A percentile compares a stretch with the other conserved stretches of the same genome.
Evolutionary conservation across 2,797 vertebrate genomes (phyloP).

Genomic region (Falco berigora): DNA sequence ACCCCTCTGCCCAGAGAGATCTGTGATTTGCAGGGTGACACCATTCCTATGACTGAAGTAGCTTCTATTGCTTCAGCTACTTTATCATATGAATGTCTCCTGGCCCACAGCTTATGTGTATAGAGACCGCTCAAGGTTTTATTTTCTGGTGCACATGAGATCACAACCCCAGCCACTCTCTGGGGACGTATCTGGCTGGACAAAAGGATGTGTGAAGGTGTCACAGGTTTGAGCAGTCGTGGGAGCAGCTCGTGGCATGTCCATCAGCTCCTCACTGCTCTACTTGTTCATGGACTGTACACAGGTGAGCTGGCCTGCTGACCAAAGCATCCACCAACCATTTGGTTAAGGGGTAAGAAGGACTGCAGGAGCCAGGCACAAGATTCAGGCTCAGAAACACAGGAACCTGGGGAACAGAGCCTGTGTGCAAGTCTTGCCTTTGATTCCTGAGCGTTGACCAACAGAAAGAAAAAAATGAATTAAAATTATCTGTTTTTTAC

Average conservation of each 20-base stretch:
- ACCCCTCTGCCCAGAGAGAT: not conserved
- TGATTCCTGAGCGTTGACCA: not conserved
- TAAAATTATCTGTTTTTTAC: not conserved
- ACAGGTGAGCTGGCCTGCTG: not conserved
- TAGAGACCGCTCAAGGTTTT: not conserved
- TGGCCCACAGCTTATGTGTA: not conserved
- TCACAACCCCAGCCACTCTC: not conserved
- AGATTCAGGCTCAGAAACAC: not conserved
- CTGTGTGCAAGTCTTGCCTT: not conserved
- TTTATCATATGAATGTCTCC: not conserved
- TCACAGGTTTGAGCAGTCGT: not conserved
- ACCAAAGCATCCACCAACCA: not conserved
- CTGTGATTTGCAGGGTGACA: not conserved
- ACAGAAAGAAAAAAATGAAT: not conserved
- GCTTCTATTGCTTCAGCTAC: not conserved
- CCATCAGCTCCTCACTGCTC: not conserved
- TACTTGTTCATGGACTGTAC: accelerated
- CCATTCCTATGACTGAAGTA: not conserved
- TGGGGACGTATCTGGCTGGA: not conserved
- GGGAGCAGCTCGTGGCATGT: not conserved
- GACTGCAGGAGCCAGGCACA: not conserved
- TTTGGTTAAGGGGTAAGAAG: not conserved
- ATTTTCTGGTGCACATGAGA: not conserved
- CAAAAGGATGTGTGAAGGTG: not conserved
- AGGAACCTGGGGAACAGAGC: not conserved